Conservation (phyloP, 2,888 invertebrate species). For the Cheilosia soror region DNA sequence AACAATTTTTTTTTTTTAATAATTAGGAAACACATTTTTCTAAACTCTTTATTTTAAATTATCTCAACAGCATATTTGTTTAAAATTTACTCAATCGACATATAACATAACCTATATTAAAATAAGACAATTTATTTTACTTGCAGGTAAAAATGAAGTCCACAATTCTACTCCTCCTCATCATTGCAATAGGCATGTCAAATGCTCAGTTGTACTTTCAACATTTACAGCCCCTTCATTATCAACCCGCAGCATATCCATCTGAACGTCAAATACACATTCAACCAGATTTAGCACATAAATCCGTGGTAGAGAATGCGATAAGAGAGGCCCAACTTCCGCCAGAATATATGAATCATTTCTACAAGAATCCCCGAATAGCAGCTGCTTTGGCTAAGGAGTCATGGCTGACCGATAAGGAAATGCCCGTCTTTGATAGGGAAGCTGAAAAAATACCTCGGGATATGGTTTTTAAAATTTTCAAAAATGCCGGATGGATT, state of each 20-base stretch:
- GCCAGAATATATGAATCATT: conserved; percentile 86
- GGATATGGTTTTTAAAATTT: conserved; percentile 89
- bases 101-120: no score
- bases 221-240: conserved; percentile 61
- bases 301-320: conserved; percentile 89
- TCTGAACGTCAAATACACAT: conserved; percentile 76
- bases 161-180: conserved; percentile 50
- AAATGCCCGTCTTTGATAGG: conserved; percentile 90
- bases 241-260: conserved; percentile 76
- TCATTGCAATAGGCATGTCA: conserved; percentile 52
- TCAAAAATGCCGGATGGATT: conserved; percentile 88
- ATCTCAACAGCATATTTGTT: no score
- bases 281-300: conserved; percentile 85
- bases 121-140: neutral
- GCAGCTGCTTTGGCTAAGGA: conserved; percentile 90
- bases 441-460: conserved; percentile 93
- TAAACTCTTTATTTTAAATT: no score
- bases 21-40: no score
- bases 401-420: conserved; percentile 91
- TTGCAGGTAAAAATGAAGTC: conserved; percentile 66
- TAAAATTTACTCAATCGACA: no score
- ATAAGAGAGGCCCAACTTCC: conserved; percentile 90
- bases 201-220: conserved; percentile 67
- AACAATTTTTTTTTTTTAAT: no score
- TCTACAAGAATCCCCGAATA: conserved; percentile 91